Percentiles rank a stretch among this genome's conserved stretches.
Evolutionary conservation across 2,888 invertebrate species (phyloP).

Genomic region (Epiperipatus broadwayi): DNA sequence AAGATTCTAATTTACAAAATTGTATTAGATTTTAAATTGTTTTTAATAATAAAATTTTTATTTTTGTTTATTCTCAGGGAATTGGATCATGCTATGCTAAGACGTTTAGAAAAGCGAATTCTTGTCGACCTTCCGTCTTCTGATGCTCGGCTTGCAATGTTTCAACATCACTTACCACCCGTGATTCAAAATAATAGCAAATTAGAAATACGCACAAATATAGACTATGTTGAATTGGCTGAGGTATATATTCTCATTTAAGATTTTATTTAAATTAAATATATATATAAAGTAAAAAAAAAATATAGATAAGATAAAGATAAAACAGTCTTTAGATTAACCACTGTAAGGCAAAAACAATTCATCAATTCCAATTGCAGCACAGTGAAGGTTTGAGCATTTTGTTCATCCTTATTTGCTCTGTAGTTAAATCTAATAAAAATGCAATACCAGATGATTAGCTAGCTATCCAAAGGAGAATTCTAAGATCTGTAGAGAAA

Average conservation of each 20-base stretch:
- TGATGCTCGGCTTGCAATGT: slow-evolving; percentile 45
- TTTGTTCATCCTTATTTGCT: too few species aligned
- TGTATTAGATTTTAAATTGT: slow-evolving; percentile 8
- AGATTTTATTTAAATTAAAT: not conserved
- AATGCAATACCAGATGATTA: too few species aligned
- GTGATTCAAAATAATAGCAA: slow-evolving; percentile 23
- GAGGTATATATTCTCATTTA: slow-evolving; percentile 19
- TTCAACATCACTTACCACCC: slow-evolving; percentile 35
- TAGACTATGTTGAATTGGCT: slow-evolving; percentile 32
- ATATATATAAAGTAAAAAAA: too few species aligned
- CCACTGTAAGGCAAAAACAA: too few species aligned
- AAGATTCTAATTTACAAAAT: too few species aligned
- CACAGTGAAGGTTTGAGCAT: too few species aligned
- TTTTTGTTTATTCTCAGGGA: slow-evolving; percentile 38
- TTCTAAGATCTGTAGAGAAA: too few species aligned
- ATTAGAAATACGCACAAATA: slow-evolving; percentile 29
- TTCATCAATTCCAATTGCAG: too few species aligned
- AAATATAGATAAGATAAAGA: too few species aligned
- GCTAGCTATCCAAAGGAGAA: too few species aligned
- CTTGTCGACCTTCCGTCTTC: slow-evolving; percentile 53
- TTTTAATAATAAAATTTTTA: slow-evolving; percentile 5
- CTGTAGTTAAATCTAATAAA: too few species aligned
- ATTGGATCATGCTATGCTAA: slow-evolving; percentile 63
- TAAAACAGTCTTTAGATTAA: too few species aligned
- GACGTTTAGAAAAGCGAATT: slow-evolving; percentile 70